phyloP scores from a whole-genome alignment of 2,888 invertebrate genomes.

The Volucella bombylans region DNA sequence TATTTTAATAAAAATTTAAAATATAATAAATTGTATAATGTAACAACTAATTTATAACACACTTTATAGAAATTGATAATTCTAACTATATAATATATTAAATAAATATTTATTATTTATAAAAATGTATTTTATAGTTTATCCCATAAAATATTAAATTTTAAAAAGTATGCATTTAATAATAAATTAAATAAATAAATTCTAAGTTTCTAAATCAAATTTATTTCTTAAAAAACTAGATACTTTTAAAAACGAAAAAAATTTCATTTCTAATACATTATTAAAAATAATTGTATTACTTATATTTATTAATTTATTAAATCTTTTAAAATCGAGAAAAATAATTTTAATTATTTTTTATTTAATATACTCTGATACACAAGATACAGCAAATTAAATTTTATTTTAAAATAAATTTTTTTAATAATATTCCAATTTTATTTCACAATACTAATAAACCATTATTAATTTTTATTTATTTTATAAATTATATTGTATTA shows the following conservation, averaged over 20 bases:
- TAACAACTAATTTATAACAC: slow-evolving; percentile 83
- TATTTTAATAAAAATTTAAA: slow-evolving; percentile 82
- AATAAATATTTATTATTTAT: slow-evolving; percentile 82
- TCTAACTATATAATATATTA: slow-evolving; percentile 84
- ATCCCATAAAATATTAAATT: slow-evolving; percentile 85
- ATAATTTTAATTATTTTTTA: slow-evolving; percentile 80
- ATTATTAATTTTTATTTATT: slow-evolving; percentile 84
- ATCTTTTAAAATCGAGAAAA: slow-evolving; percentile 86
- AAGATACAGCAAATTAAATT: slow-evolving; percentile 87
- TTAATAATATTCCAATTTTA: slow-evolving; percentile 84
- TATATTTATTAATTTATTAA: slow-evolving; percentile 84
- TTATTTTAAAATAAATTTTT: slow-evolving; percentile 84
- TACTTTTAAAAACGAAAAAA: slow-evolving; percentile 87
- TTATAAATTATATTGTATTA: slow-evolving; percentile 83
- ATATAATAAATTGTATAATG: slow-evolving; percentile 82
- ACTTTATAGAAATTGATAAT: slow-evolving; percentile 84
- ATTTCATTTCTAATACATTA: slow-evolving; percentile 86
- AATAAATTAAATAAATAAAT: slow-evolving; percentile 77
- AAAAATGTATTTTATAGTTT: slow-evolving; percentile 85
- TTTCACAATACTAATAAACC: slow-evolving; percentile 84
- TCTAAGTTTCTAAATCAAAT: slow-evolving; percentile 83
- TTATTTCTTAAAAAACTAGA: slow-evolving; percentile 87
- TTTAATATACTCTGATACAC: slow-evolving; percentile 88
- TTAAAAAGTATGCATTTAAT: slow-evolving; percentile 79
- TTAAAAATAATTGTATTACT: slow-evolving; percentile 85